Evolutionary conservation across 2,797 vertebrate genomes (phyloP).

Genomic region (Pogonophryne albipinna): DNA sequence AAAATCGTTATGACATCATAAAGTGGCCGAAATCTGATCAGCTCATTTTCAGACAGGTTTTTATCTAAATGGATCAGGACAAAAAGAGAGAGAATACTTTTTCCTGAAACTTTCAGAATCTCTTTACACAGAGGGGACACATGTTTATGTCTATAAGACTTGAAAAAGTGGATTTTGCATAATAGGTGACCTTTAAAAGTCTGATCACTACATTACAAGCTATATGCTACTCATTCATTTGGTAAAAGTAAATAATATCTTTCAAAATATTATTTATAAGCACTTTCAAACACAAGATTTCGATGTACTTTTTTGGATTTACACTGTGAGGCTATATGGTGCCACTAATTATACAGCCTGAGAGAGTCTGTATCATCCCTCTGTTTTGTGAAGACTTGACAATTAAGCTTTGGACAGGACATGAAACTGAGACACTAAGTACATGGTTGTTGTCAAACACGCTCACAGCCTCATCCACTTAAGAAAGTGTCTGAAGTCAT

Average conservation of each 20-base stretch:
- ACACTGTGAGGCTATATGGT: background rate
- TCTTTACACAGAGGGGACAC: too few species aligned
- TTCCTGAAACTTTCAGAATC: too few species aligned
- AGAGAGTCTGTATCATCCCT: constrained; percentile 1
- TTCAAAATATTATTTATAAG: background rate
- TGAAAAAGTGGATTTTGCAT: too few species aligned
- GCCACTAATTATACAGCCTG: constrained; percentile 13
- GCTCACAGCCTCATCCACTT: constrained; percentile 18
- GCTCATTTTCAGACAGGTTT: too few species aligned
- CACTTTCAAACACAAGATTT: background rate
- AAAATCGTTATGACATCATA: too few species aligned
- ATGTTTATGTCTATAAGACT: too few species aligned
- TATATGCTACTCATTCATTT: background rate
- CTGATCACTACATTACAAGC: background rate
- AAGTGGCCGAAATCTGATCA: too few species aligned
- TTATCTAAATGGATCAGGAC: too few species aligned
- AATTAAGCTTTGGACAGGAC: constrained; percentile 36
- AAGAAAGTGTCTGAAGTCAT: constrained; percentile 32
- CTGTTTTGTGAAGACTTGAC: constrained; percentile 28
- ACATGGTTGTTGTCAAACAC: constrained; percentile 46
- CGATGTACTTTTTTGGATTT: constrained; percentile 2
- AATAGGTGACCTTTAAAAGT: background rate
- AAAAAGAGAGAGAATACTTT: too few species aligned
- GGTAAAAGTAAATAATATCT: background rate
- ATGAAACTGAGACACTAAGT: constrained; percentile 24